These are phyloP conservation scores for Macrotrachela quadricornifera DNA, from an alignment of 1,140 invertebrate species.

Conservation along the genomic window DNA sequence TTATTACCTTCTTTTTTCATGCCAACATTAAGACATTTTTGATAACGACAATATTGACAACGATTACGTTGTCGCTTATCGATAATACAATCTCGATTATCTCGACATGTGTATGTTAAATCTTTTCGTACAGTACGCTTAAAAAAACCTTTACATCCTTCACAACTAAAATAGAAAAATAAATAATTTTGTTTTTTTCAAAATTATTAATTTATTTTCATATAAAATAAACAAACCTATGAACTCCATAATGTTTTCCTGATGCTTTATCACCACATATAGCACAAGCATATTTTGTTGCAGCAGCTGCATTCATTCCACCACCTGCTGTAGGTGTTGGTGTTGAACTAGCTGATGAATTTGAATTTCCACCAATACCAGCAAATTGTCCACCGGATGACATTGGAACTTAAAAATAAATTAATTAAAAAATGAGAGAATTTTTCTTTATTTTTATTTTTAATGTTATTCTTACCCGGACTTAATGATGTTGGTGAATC, in stretches of 20 bases:
- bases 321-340: no score
- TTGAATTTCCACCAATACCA: neutral
- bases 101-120: conserved; percentile 85
- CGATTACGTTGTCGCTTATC: conserved; percentile 91
- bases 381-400: no score
- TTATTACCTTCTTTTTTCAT: conserved; percentile 92
- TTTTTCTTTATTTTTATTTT: no score
- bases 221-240: conserved; percentile 20
- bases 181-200: neutral
- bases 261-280: conserved; percentile 31
- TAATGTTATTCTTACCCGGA: no score
- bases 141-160: conserved; percentile 89
- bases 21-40: conserved; percentile 69
- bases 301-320: no score
- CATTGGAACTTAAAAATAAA: no score
- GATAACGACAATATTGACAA: conserved; percentile 77
- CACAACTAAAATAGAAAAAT: conserved; percentile 35
- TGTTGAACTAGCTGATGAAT: neutral
- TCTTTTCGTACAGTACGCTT: conserved; percentile 93
- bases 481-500: no score
- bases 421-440: no score
- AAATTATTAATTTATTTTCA: neutral
- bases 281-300: conserved; percentile 14
- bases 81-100: conserved; percentile 84
- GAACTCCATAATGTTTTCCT: conserved; percentile 32